phyloP scores from a whole-genome alignment of 2,888 invertebrate genomes.

The Xylota sylvarum region DNA sequence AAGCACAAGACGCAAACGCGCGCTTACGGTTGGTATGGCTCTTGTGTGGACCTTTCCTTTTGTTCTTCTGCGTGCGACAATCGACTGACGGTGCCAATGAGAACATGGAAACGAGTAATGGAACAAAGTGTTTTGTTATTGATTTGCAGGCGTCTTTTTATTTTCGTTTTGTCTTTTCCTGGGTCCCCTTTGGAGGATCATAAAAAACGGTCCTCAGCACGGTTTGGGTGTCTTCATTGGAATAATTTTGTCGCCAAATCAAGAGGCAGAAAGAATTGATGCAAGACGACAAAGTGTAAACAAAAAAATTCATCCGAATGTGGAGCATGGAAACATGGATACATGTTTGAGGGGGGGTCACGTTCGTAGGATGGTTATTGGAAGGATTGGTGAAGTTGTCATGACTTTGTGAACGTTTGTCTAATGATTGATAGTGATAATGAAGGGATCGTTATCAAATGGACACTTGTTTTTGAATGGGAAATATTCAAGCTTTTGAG shows the following conservation, averaged over 20 bases:
- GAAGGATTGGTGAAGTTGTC: neutral
- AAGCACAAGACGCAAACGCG: slow-evolving; percentile 10
- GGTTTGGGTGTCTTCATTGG: slow-evolving; percentile 65
- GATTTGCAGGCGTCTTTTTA: slow-evolving; percentile 55
- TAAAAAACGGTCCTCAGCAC: slow-evolving; percentile 38
- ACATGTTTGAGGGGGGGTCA: slow-evolving; percentile 29
- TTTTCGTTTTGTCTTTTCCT: neutral
- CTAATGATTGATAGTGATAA: no score
- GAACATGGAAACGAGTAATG: slow-evolving; percentile 69
- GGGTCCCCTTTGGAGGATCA: slow-evolving; percentile 25
- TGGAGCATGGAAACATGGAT: slow-evolving; percentile 60
- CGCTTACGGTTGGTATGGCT: neutral
- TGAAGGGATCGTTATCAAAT: no score
- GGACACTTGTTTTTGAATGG: no score
- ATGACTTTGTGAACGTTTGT: no score
- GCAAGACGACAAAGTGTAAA: slow-evolving; percentile 14
- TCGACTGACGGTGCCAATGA: slow-evolving; percentile 64
- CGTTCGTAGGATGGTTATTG: slow-evolving; percentile 34
- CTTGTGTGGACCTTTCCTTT: slow-evolving; percentile 12
- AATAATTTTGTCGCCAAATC: slow-evolving; percentile 72
- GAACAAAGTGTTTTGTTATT: slow-evolving; percentile 75
- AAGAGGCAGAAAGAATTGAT: slow-evolving; percentile 45
- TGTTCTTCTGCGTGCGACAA: slow-evolving; percentile 53
- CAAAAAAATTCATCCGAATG: slow-evolving; percentile 33
- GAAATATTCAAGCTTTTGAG: no score